Evolutionary conservation across 2,888 invertebrate species (phyloP), one percentile per base, ranked within the genome.

Genomic region (Brenthis ino): DNA sequence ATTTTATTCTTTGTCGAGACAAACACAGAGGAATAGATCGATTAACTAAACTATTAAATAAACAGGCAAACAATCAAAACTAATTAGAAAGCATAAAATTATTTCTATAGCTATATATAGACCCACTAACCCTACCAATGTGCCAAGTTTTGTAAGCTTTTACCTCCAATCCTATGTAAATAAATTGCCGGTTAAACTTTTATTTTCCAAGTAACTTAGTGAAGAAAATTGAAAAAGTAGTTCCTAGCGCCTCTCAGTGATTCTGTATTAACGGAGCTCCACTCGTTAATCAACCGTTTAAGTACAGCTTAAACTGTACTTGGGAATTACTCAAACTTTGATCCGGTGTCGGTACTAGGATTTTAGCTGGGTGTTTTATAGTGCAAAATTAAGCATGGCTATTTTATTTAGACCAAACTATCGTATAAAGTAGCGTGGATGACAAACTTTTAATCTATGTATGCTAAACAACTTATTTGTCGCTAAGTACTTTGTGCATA

Each of bases 211-310:
- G 61, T 47, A 64, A 69, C 60, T 67, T 57, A 64, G 56, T 65
- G 60, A 60, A 67, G 70, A 72, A 72, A 70, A 73, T 73, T 72
- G 70, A 74, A 73, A 73, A 74, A 73, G 67, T 72, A 73, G 67
- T 70, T 69, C 48, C 58, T 65, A 70, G 64, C 57, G 54, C 58
- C 61, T 54, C 69, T 54, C 69, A 54, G 60, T 68, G 66, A 68
- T 67, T 68, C 66, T 56, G 65, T 66, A 72, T 69, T 74, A 74
- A 66, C 71, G 69, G 77, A 76, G 81, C 82, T 83, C 78, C 82
- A 79, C 79, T 83, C 84, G 83, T 85, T 87, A 85, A 87, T 87
- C 86, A 84, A 82, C 81, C 82, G 80, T 82, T 87, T 84, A 84
- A 87, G 82, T 79, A 72, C 74, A 75, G 83, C 82, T 86, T 83